Base-by-base conservation (phyloP, 2,113 vertebrate species). In the Litocranius walleri region DNA sequence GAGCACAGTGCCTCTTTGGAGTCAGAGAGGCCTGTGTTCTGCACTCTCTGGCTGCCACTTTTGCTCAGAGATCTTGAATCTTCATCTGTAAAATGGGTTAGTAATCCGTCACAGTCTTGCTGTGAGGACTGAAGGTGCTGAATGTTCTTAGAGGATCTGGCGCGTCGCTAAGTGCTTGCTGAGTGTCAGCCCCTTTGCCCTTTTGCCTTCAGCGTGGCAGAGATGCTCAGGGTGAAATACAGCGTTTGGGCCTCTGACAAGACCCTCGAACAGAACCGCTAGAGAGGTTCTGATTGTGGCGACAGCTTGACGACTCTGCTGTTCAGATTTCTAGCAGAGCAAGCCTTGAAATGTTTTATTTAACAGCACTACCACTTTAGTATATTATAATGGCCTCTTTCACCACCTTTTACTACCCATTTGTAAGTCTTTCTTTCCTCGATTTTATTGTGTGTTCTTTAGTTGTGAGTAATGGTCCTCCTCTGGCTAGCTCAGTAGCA, bases 371-470 rank as follows among this genome's bases (percentile, higher is more conserved):
- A 6, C 52, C 45, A 54, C 82, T 93, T 93, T 87, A 45, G n/a
- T 91, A 0, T 93, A 67, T 83, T 78, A 21, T 80, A 87, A 57
- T 77, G 93, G 83, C 86, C 67, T 95, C 88, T 88, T 71, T 91
- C 56, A 90, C 96, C 52, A 57, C 88, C 67, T 88, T 95, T 91
- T 91, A 94, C 86, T 90, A 30, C 62, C 62, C 83, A 64, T 94
- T 91, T 95, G 62, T 97, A 74, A 97, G 56, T 52, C 33, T 77
- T 6, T 94, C 86, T 95, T 88, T 67, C 85, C 64, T 48, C 27
- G 16, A 9, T 93, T 97, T 97, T 96, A 95, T 94, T 61, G 84
- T 93, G 43, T 90, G 30, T 61, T 94, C 78, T 97, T 97, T 83
- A 93, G 64, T 90, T 6, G 61, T 97, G 82, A 97, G 62, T 88